Evolutionary conservation across 2,888 invertebrate species (phyloP), one percentile per base, ranked within the genome.

Genomic region (Spisula subtruncata): DNA sequence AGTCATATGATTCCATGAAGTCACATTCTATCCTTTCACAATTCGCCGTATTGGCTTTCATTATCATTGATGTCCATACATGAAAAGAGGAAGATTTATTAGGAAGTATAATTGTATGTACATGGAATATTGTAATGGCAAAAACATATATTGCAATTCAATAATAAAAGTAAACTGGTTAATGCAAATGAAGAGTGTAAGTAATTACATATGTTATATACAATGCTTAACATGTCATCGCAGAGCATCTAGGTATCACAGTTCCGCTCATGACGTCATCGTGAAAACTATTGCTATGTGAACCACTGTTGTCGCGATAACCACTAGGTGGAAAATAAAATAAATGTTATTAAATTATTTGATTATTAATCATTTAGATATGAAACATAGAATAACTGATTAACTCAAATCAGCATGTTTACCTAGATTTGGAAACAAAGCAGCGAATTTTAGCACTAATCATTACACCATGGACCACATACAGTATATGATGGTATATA

Each of bases 101-200:
- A 25, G n/a, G n/a, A 66, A 66, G 25, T 25, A 25, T 66, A 66
- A 25, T 25, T 2, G 60, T 66, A n/a, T 66, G 60, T 66, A 66
- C 60, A 66, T 66, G 60, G 25, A 66, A 66, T 66, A 66, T 25
- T 66, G 20, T 66, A 66, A 25, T 2, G 60, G 8, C 60, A 66
- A 66, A 71, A 41, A 75, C 75, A 75, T 75, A 18, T 32, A 60
- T 75, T 35, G 35, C 75, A 35, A 75, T 75, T 12, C 32, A 75
- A 75, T 14, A 32, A 32, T 75, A 75, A 75, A 10, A 71, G 66
- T 66, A 84, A 84, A 75, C 84, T 75, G 75, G 75, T 48, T 75
- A 75, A 84, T 84, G 75, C 71, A 83, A 83, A 83, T 82, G 54
- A n/a, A 83, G 4, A 84, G 79, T 51, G 81, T 86, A 46, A 83